Evolutionary conservation across 2,797 vertebrate genomes (phyloP), one percentile per base, ranked within the genome.

Genomic region (Orientallactaga sibirica): DNA sequence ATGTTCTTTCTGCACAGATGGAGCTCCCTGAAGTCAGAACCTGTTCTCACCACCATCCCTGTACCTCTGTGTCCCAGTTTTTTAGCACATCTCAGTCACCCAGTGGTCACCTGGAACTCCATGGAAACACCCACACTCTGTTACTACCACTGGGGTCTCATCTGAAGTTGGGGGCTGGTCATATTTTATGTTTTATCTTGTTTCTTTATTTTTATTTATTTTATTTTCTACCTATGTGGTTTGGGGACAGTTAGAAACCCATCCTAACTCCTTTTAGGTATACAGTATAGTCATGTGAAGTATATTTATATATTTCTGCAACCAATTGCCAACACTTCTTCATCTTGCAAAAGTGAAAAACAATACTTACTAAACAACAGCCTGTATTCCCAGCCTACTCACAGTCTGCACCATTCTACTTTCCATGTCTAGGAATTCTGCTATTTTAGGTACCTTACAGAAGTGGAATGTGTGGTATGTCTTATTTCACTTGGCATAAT

Each of bases 331-430:
- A 52, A 29, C 88, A 66, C 8, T 19, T 43, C 52, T 84, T 82
- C 41, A 64, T 33, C 52, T 73, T 79, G 19, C 37, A 87, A 92
- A 95, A 64, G 16, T 24, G 52, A 75, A 92, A 73, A 22, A 27
- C 25, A 29, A 5, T 12, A 58, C 5, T 20, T 25, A 68, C 37
- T 64, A 43, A 79, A 79, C 5, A 81, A 7, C 8, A 73, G 62
- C 29, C 7, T 29, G 8, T 41, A 18, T 29, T 6, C 4, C 1
- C 61, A 4, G 2, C 2, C 16, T 5, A 1, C 15, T 18, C n/a
- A 6, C 48, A 2, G n/a, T 4, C 78, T 41, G 22, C 14, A n/a
- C 58, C 48, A 52, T 48, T 80, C 74, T 48, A 22, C 15, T 76
- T 84, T 84, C 48, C 61, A 12, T 61, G 24, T 70, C 55, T 24